Percentiles rank a stretch among this genome's conserved stretches.
These are phyloP conservation scores for Geopemphigus sp. DNA, from an alignment of 1,140 invertebrate species.

Conservation along the genomic window DNA sequence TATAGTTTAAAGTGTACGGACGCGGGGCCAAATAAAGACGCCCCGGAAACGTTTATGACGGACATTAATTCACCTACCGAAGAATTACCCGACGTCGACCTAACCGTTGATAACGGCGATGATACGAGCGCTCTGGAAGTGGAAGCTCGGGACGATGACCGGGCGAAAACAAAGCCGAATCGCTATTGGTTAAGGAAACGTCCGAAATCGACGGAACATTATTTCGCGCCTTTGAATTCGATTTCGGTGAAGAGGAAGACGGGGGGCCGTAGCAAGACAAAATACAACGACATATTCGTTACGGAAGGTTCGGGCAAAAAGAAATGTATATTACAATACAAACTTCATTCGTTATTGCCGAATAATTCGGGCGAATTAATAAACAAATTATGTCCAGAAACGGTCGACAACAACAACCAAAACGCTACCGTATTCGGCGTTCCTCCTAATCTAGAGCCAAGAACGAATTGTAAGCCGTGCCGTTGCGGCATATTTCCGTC, in stretches of 20 bases:
- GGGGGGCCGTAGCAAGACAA: neutral
- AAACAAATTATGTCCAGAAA: slow-evolving; percentile 5
- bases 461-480: slow-evolving; percentile 16
- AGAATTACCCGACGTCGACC: neutral
- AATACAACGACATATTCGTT: neutral
- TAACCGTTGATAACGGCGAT: neutral
- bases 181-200: slow-evolving; percentile 6
- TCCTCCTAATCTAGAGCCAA: neutral
- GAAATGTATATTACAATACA: slow-evolving; percentile 4
- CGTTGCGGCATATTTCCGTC: slow-evolving; percentile 31
- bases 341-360: neutral
- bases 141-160: neutral
- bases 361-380: neutral
- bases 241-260: neutral
- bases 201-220: slow-evolving; percentile 7
- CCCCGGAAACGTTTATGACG: neutral
- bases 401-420: neutral
- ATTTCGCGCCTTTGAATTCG: neutral
- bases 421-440: neutral
- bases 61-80: neutral
- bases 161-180: neutral
- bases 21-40: neutral
- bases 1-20: neutral
- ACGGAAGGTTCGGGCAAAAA: neutral
- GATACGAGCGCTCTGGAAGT: neutral